Evolutionary conservation across 2,797 vertebrate species (phyloP).

Genomic region (Hydrolagus colliei): DNA sequence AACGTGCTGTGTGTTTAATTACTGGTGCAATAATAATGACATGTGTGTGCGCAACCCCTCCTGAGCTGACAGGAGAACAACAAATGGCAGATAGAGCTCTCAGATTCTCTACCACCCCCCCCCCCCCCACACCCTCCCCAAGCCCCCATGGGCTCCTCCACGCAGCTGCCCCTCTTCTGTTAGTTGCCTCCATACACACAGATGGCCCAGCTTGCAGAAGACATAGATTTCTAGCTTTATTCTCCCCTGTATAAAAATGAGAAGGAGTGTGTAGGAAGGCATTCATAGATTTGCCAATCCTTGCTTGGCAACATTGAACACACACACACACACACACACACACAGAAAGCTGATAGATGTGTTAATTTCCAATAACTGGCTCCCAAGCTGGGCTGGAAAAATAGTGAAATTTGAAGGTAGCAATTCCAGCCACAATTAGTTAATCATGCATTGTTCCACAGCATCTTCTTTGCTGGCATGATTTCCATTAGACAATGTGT

Average conservation of each 20-base stretch:
- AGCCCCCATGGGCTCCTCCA: constrained; percentile 38
- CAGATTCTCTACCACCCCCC: constrained; percentile 32
- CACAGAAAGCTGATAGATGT: constrained; percentile 36
- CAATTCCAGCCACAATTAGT: constrained; percentile 1
- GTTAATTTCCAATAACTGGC: constrained; percentile 36
- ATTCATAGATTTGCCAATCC: constrained; percentile 36
- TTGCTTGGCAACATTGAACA: constrained; percentile 31
- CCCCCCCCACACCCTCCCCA: too few relatives aligned
- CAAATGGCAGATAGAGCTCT: constrained; percentile 40
- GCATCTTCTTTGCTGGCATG: constrained; percentile 18
- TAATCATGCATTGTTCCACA: constrained; percentile 13
- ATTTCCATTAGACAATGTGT: constrained; percentile 14
- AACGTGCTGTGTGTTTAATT: constrained; percentile 20
- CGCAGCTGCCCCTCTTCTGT: constrained; percentile 45
- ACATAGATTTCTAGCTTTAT: constrained; percentile 34
- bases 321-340: constrained; percentile 37
- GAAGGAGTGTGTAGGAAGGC: constrained; percentile 35
- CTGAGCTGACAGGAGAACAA: constrained; percentile 34
- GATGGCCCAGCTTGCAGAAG: constrained; percentile 39
- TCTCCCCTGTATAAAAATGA: constrained; percentile 13
- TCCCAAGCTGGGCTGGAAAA: constrained; percentile 33
- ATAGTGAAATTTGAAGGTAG: neutral
- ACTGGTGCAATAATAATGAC: constrained; percentile 28
- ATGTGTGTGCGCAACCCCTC: constrained; percentile 20
- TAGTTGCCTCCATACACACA: constrained; percentile 38